Evolutionary conservation across 2,888 invertebrate species (phyloP), one percentile per base, ranked within the genome.

Genomic region (Argynnis bischoffii): DNA sequence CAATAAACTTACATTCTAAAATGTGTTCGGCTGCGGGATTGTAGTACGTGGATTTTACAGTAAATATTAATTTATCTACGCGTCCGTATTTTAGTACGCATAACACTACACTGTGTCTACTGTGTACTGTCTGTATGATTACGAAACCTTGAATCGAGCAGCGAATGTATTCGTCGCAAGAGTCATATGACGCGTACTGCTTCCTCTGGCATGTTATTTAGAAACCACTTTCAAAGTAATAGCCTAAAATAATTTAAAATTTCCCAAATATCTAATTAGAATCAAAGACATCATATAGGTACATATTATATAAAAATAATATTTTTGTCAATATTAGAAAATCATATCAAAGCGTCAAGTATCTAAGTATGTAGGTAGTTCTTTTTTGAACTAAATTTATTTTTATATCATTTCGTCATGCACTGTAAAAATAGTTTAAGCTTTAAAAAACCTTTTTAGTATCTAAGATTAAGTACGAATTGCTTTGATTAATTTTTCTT

Each of bases 81-180:
- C 60, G 61, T 61, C 61, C 1, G 61, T 61, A 26, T 51, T 13
- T 35, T 51, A 26, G 59, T 48, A 48, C 59, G 47, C 59, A 59
- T 59, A 59, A 26, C 48, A 48, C 48, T 59, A 48, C 31, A 47
- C 26, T 59, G 60, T 26, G 60, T 26, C n/a, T n/a, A n/a, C n/a
- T n/a, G n/a, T n/a, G n/a, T n/a, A n/a, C n/a, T n/a, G n/a, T n/a
- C 60, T 13, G 35, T 61, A 50, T 51, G 61, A 61, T 61, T 61
- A 61, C 59, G 26, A 50, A 51, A 61, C 61, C 60, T 61, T 51
- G 51, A 61, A 61, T 61, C 56, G 26, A 55, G 16, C 55, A 35
- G 21, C 55, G 47, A 55, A 18, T 48, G 60, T 63, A 60, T 64
- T 64, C 71, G 71, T 64, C 71, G 71, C 71, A 69, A 71, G 71